phyloP scores from a whole-genome alignment of 2,113 vertebrate species.

The Daboia siamensis region DNA sequence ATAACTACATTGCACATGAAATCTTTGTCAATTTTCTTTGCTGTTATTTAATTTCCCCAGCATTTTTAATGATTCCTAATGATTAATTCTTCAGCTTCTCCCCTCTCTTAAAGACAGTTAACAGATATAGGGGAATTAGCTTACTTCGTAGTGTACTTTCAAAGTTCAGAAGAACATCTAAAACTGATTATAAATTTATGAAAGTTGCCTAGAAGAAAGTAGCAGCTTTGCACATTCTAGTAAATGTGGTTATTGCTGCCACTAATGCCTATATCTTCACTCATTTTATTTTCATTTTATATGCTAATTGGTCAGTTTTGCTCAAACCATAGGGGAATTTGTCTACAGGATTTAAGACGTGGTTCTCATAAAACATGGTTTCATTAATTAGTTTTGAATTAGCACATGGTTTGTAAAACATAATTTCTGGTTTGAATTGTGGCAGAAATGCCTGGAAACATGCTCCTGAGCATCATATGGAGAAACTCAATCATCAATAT shows the following conservation, averaged over 20 bases:
- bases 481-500: not conserved
- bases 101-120: not conserved
- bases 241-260: not conserved
- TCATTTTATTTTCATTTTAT: not conserved
- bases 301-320: not conserved
- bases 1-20: not conserved
- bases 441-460: not conserved
- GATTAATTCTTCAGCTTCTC: not conserved
- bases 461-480: not conserved
- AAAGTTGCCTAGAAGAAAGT: not conserved
- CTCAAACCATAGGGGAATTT: not conserved
- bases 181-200: not conserved
- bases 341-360: not conserved
- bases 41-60: not conserved
- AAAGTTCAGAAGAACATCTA: not conserved
- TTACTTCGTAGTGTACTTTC: not conserved
- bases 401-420: not conserved
- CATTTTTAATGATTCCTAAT: not conserved
- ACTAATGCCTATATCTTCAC: not conserved
- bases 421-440: not conserved
- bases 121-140: not conserved
- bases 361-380: not conserved
- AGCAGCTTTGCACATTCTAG: not conserved
- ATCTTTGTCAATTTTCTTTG: not conserved
- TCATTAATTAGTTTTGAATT: not conserved